phyloP scores from a whole-genome alignment of 2,113 vertebrate species.

The Rhipidura dahli region DNA sequence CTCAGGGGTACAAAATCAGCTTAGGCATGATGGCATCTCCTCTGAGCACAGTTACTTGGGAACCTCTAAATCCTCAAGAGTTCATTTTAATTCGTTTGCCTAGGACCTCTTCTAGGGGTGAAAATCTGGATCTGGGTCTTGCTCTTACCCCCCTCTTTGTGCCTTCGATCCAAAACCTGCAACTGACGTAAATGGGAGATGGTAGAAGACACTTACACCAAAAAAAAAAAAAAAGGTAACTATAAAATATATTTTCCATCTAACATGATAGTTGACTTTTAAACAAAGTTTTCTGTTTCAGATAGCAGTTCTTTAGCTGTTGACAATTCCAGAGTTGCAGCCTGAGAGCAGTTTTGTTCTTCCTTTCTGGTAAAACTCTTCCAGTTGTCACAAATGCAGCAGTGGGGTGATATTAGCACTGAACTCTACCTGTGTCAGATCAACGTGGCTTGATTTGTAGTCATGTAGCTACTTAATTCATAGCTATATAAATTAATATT shows the following conservation, averaged over 20 bases:
- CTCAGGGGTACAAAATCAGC: neutral
- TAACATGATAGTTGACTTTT: neutral
- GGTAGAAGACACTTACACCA: neutral
- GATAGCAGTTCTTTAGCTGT: neutral
- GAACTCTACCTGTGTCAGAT: neutral
- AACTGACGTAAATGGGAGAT: neutral
- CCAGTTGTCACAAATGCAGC: neutral
- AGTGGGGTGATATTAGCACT: neutral
- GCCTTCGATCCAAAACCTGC: neutral
- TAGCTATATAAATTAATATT: neutral
- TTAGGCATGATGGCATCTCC: neutral
- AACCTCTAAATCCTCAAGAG: neutral
- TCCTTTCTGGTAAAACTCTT: neutral
- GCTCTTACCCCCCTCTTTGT: neutral
- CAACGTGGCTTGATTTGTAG: neutral
- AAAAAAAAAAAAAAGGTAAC: neutral
- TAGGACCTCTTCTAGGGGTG: accelerated
- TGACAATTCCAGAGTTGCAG: neutral
- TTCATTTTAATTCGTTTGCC: neutral
- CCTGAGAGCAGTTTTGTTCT: neutral
- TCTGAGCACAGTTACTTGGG: neutral
- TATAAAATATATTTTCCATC: neutral
- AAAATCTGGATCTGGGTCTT: neutral
- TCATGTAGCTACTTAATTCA: neutral
- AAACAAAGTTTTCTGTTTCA: neutral